Evolutionary conservation across 2,888 invertebrate species (phyloP).

Genomic region (Odontocolon sp.): DNA sequence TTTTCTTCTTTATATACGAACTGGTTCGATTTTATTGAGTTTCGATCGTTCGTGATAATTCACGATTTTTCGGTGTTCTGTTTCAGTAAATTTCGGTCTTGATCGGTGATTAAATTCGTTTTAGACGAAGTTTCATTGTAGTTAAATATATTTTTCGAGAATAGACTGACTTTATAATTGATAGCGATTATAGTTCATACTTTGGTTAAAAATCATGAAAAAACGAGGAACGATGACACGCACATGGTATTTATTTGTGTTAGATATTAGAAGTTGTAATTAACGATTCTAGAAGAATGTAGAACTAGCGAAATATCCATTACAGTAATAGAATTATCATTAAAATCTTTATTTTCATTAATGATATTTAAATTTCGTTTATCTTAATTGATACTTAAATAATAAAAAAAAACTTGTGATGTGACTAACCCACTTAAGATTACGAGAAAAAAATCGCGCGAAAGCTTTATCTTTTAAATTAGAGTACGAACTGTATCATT

Average conservation of each 20-base stretch:
- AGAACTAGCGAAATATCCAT: constrained; percentile 49
- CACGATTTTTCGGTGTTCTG: not conserved
- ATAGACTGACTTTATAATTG: too few relatives aligned
- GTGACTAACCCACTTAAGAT: constrained; percentile 15
- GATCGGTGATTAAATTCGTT: not conserved
- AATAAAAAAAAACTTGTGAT: constrained; percentile 32
- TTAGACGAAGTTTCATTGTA: not conserved
- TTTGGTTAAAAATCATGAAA: constrained; percentile 60
- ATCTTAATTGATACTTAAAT: constrained; percentile 15
- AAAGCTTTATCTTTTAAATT: constrained; percentile 48
- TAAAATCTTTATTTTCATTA: constrained; percentile 42
- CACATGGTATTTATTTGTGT: constrained; percentile 72
- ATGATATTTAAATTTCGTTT: constrained; percentile 8
- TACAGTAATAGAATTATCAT: constrained; percentile 36
- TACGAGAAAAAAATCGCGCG: constrained; percentile 3
- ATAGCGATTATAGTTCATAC: constrained; percentile 68
- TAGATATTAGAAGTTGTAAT: constrained; percentile 68
- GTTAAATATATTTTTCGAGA: constrained; percentile 67
- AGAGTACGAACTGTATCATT: constrained; percentile 2
- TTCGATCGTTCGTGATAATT: constrained; percentile 10
- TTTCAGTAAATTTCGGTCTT: not conserved
- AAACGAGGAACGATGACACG: constrained; percentile 63
- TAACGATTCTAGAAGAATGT: constrained; percentile 49
- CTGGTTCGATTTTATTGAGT: constrained; percentile 15
- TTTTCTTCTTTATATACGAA: not conserved